Base-by-base conservation (phyloP, 2,113 vertebrate species). In the Struthio camelus region DNA sequence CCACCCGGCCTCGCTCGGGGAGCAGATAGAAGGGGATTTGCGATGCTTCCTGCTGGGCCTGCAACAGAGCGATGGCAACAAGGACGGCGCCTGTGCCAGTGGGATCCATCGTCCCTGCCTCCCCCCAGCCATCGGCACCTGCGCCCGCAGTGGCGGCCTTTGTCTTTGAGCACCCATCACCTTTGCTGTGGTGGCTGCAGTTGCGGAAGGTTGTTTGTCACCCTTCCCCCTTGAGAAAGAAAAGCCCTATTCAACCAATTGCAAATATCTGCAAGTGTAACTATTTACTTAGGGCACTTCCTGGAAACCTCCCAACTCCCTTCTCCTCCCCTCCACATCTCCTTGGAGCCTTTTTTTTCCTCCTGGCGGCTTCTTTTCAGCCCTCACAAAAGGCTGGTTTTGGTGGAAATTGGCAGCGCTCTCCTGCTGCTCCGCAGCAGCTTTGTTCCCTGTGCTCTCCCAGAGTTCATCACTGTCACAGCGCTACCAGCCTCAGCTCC, bases 221-320 rank as follows among this genome's bases (percentile, higher is more conserved):
- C 95, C 96, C 94, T 93, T 90, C 85, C 96, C 91, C 87, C 94
- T 48, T 32, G 81, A 93, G 62, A 93, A 87, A 89, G 46, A 93
- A 92, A 92, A 87, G 89, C 69, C 85, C 91, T 34, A 53, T 91
- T 95, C 81, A 91, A 82, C 25, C 38, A 62, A 38, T 4, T 87
- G 84, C 91, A 87, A 72, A 44, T 93, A 91, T 82, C 84, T 81
- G 14, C 48, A 89, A 94, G 58, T 85, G 65, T 78, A 94, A 91
- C 89, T 97, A 94, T 96, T 96, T 96, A 96, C 93, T 54, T 75
- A 86, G 69, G 77, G 86, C 91, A 80, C 69, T 87, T 91, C 81
- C 94, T 50, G 11, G 76, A 85, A 82, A 81, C 8, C n/a, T 93
- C 59, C 50, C 64, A 14, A 25, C 42, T 7, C 5, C 2, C 75